Conservation (phyloP, 2,888 invertebrate genomes). For the Cerceris rybyensis region DNA sequence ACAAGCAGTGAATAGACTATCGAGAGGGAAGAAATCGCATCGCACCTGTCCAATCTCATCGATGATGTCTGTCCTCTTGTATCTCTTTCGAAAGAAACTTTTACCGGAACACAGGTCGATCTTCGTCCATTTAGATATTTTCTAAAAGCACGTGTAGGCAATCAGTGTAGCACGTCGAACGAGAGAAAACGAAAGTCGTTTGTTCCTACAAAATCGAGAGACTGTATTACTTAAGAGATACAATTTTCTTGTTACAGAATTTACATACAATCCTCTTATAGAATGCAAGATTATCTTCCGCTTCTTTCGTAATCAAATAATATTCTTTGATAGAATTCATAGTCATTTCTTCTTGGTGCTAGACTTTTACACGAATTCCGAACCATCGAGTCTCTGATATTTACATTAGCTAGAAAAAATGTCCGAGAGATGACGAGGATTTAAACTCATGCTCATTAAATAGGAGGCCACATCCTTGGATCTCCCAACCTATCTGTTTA, state of each 20-base stretch:
- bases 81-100: conserved; percentile 13
- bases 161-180: conserved; percentile 12
- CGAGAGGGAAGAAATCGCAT: conserved; percentile 15
- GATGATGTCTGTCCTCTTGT: neutral
- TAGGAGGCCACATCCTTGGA: too few species aligned
- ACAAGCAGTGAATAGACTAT: conserved; percentile 15
- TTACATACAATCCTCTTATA: neutral
- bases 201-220: neutral
- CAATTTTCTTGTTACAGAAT: neutral
- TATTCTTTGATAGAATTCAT: too few species aligned
- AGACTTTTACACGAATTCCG: too few species aligned
- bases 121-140: conserved; percentile 22
- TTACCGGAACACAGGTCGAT: conserved; percentile 39
- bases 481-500: too few species aligned
- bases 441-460: too few species aligned
- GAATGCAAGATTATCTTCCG: neutral
- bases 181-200: conserved; percentile 34
- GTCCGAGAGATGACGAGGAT: too few species aligned
- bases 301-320: too few species aligned
- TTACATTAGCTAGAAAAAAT: too few species aligned
- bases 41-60: neutral
- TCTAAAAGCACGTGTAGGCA: conserved; percentile 8
- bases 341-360: too few species aligned
- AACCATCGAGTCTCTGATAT: too few species aligned
- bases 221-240: neutral